Conservation (phyloP, 2,797 vertebrate species). For the Crocodylus rhombifer region DNA sequence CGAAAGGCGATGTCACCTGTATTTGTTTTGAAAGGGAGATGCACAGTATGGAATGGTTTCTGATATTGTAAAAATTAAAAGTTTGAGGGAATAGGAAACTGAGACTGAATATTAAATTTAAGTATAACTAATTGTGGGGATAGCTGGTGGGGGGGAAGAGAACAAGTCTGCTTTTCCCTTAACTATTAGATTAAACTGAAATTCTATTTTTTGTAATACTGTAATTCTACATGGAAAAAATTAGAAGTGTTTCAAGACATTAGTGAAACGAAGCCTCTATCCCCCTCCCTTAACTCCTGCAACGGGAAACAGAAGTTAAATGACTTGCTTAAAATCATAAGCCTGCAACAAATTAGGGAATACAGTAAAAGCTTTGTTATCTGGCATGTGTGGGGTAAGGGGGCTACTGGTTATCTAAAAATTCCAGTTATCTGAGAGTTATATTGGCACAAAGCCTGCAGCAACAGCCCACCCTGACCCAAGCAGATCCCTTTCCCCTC, state of each 20-base stretch:
- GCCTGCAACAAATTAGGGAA: neutral
- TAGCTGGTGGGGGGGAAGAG: too few relatives aligned
- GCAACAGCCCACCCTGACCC: too few relatives aligned
- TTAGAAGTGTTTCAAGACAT: neutral
- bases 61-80: neutral
- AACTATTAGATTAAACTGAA: neutral
- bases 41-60: neutral
- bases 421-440: too few relatives aligned
- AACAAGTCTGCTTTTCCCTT: neutral
- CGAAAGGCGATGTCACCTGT: slow-evolving; percentile 96
- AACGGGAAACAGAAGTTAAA: neutral
- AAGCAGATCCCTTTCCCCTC: too few relatives aligned
- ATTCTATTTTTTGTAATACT: neutral
- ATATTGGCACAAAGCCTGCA: too few relatives aligned
- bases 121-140: too few relatives aligned
- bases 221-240: neutral
- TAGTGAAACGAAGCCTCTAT: neutral
- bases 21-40: slow-evolving; percentile 38
- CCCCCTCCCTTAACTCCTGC: neutral
- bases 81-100: neutral
- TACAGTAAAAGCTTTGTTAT: neutral
- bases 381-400: too few relatives aligned
- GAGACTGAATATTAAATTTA: neutral
- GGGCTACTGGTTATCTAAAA: too few relatives aligned
- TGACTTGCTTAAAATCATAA: neutral